These are phyloP conservation scores for Toxotes chatareus DNA, from an alignment of 2,113 vertebrate species.

Conservation along the genomic window DNA sequence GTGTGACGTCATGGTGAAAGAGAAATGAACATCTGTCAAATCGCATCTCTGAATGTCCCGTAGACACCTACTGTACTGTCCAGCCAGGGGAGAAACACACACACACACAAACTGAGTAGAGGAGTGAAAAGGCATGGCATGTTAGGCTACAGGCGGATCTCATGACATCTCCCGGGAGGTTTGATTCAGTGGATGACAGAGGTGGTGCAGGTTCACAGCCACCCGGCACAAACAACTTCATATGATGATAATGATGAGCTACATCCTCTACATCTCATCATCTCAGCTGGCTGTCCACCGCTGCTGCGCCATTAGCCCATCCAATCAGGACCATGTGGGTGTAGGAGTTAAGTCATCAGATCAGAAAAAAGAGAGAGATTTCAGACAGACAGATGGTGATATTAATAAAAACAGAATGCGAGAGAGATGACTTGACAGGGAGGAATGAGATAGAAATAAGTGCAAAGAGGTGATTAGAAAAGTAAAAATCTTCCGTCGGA, in stretches of 20 bases:
- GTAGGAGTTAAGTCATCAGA: conserved; percentile 56
- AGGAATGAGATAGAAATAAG: conserved; percentile 51
- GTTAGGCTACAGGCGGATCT: conserved; percentile 45
- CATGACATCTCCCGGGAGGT: conserved; percentile 30
- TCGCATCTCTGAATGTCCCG: conserved; percentile 30
- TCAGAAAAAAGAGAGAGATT: conserved; percentile 47
- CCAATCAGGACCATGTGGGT: conserved; percentile 56
- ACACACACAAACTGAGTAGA: neutral
- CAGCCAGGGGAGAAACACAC: conserved; percentile 33
- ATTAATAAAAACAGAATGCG: conserved; percentile 57
- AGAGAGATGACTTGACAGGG: conserved; percentile 24
- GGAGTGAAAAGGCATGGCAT: conserved; percentile 6
- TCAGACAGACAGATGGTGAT: conserved; percentile 61
- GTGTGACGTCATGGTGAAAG: conserved; percentile 45
- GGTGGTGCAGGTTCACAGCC: conserved; percentile 23
- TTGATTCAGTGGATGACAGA: conserved; percentile 22
- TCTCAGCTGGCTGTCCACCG: conserved; percentile 49
- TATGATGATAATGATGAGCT: conserved; percentile 50
- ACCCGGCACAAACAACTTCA: conserved; percentile 39
- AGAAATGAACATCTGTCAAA: conserved; percentile 68
- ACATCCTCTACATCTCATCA: conserved; percentile 31
- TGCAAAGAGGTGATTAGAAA: conserved; percentile 31
- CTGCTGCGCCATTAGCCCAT: conserved; percentile 48
- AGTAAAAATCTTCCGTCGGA: conserved; percentile 33
- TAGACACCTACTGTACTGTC: conserved; percentile 32